These are phyloP conservation scores for Blomia tropicalis DNA, from an alignment of 2,888 invertebrate genomes.

Conservation along the genomic window DNA sequence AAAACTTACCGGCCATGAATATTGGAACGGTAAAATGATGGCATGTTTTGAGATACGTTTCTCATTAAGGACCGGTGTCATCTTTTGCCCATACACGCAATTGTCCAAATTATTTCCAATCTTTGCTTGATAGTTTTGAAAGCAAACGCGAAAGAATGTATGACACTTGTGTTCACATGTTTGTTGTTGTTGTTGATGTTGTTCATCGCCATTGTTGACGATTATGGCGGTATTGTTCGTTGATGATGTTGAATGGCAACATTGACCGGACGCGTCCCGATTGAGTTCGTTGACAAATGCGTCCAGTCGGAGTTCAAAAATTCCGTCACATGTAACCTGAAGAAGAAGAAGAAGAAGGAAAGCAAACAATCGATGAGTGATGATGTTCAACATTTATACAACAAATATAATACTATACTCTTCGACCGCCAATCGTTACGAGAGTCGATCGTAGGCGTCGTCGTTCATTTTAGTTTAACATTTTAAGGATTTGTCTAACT, in stretches of 20 bases:
- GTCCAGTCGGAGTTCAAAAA: conserved; percentile 81
- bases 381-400: too few relatives aligned
- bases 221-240: conserved; percentile 40
- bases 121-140: conserved; percentile 85
- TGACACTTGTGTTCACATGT: conserved; percentile 55
- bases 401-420: too few relatives aligned
- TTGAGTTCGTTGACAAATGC: conserved; percentile 82
- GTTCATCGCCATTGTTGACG: not conserved
- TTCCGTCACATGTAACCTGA: conserved; percentile 71
- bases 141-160: conserved; percentile 84
- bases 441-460: conserved; percentile 16
- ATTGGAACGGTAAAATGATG: conserved; percentile 76
- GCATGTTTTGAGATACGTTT: conserved; percentile 49
- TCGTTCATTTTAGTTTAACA: too few relatives aligned
- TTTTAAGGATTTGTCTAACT: conserved; percentile 2
- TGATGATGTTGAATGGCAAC: too few relatives aligned
- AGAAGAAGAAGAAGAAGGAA: not conserved
- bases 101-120: conserved; percentile 60
- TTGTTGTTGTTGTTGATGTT: not conserved
- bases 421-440: too few relatives aligned
- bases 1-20: conserved; percentile 90
- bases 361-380: not conserved
- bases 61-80: conserved; percentile 51
- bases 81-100: not conserved
- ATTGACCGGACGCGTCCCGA: conserved; percentile 72